Percentiles rank a stretch among this genome's conserved stretches.
phyloP scores from a whole-genome alignment of 53 echinoderm and acorn worm genomes.

The Luidia sarsii region DNA sequence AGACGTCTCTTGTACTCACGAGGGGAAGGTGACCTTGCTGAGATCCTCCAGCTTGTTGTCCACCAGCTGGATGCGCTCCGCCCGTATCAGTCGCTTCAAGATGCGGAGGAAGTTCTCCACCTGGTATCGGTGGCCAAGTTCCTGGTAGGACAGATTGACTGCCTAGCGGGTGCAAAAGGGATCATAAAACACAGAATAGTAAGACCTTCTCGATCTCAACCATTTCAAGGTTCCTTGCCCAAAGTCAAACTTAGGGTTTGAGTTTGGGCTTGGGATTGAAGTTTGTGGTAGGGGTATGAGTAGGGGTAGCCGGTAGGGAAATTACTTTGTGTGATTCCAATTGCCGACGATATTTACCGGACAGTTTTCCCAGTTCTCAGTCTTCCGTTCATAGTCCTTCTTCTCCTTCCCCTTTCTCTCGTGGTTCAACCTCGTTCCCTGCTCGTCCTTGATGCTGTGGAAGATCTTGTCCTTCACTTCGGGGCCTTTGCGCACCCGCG shows the following conservation, averaged over 20 bases:
- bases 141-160: constrained; percentile 91
- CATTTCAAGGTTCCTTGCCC: too few species aligned
- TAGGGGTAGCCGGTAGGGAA: too few species aligned
- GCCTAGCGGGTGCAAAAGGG: constrained; percentile 38
- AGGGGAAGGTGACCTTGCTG: constrained; percentile 65
- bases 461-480: constrained; percentile 85
- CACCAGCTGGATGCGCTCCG: constrained; percentile 82
- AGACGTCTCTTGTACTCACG: too few species aligned
- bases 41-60: constrained; percentile 73
- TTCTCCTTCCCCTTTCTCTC: constrained; percentile 67
- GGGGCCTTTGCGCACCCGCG: constrained; percentile 78
- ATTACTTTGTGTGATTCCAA: too few species aligned
- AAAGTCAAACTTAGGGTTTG: too few species aligned
- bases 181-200: background rate
- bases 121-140: constrained; percentile 84
- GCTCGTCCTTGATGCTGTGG: constrained; percentile 74
- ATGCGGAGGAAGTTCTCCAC: constrained; percentile 73
- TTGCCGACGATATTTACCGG: too few species aligned
- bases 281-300: too few species aligned
- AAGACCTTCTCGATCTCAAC: too few species aligned
- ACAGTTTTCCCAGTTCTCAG: constrained; percentile 87
- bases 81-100: constrained; percentile 72
- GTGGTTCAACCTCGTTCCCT: constrained; percentile 76
- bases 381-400: constrained; percentile 59
- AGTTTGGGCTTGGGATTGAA: too few species aligned